Evolutionary conservation across 2,888 invertebrate species (phyloP).

Genomic region (Tiliacea citrago): DNA sequence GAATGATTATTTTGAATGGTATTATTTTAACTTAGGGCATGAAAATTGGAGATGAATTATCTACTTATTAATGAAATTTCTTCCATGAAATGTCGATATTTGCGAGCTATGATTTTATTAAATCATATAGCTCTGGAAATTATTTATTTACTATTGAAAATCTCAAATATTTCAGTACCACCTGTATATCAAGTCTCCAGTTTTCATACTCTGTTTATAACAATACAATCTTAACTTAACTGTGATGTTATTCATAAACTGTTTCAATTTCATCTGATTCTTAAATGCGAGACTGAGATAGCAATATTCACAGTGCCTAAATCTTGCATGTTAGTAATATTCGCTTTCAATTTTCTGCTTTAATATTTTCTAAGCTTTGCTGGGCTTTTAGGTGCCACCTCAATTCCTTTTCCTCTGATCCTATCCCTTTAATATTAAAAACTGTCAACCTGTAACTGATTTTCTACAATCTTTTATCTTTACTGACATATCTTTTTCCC

Average conservation of each 20-base stretch:
- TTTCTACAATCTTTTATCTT: constrained; percentile 1
- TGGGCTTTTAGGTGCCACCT: constrained; percentile 70
- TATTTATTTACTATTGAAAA: not conserved
- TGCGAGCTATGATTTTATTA: not conserved
- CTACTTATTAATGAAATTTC: too few relatives aligned
- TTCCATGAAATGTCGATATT: not conserved
- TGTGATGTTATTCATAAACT: not conserved
- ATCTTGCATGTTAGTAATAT: constrained; percentile 38
- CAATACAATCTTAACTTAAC: not conserved
- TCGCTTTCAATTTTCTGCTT: constrained; percentile 65
- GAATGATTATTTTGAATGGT: constrained; percentile 2
- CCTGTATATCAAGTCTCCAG: not conserved
- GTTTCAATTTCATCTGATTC: constrained; percentile 7
- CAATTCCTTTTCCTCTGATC: constrained; percentile 50
- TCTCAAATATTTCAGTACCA: not conserved
- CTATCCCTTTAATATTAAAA: constrained; percentile 30
- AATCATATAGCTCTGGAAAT: not conserved
- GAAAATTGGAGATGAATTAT: constrained; percentile 13
- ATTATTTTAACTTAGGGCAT: not conserved
- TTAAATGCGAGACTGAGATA: constrained; percentile 38
- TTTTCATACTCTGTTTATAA: not conserved
- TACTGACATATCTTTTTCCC: not conserved
- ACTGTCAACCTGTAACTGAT: not conserved
- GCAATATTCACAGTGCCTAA: not conserved
- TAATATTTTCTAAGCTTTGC: constrained; percentile 71